Evolutionary conservation across 1,140 invertebrate species (phyloP), one percentile per base, ranked within the genome.

Genomic region (Scaptomyza graminum): DNA sequence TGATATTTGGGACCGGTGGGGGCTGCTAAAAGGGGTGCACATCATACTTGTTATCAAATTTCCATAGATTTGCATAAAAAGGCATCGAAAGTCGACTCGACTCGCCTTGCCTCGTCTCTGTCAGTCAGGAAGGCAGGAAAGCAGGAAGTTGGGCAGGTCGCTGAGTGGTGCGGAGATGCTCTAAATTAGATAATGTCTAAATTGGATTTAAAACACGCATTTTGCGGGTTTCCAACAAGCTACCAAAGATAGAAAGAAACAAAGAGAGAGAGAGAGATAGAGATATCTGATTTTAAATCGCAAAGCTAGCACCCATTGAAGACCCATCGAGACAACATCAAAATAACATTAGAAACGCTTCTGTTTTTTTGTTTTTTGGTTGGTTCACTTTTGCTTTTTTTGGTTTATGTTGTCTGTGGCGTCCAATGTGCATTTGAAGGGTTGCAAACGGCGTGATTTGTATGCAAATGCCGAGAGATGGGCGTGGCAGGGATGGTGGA

Each of bases 131-230:
- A 44, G 55, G 2, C 28, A 28, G 55, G 16, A 50, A 43, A 34
- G 3, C 18, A n/a, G 39, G 4, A 16, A 61, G 39, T 37, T 50
- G 65, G 54, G 63, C 59, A 56, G 55, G 22, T 22, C 64, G 59
- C 77, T 76, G 67, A 61, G 49, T 22, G 67, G 67, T 64, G 39
- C 49, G 49, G 66, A 78, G 83, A 84, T 89, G 88, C 80, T 77
- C 83, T 71, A 90, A 90, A 90, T 90, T 90, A 90, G 88, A 90
- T 90, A 90, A 90, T 90, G 88, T 90, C 80, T 89, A 90, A 90
- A 90, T 90, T 90, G 88, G 88, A 90, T 90, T 90, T 90, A 81
- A 90, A 90, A 89, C 89, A 90, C 89, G 88, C 88, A 90, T 84
- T 90, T 90, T 90, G 88, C 84, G 89, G 88, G 88, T 90, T 90